These are phyloP conservation scores for Nebria ingens DNA, from an alignment of 1,140 invertebrate genomes.

Conservation along the genomic window DNA sequence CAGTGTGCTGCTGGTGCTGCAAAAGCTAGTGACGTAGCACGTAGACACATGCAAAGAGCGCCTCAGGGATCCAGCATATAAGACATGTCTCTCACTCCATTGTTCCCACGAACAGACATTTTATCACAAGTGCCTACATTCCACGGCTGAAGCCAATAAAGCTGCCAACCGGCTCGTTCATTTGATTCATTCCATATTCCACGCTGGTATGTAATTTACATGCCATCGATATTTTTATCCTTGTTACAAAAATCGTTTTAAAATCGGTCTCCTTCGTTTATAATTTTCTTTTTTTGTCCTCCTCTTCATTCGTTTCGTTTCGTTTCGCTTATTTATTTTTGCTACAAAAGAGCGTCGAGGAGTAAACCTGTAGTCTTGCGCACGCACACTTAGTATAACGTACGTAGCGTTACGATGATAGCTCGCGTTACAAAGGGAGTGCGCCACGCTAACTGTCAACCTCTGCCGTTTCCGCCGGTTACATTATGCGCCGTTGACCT, in stretches of 20 bases:
- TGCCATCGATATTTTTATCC: constrained; percentile 36
- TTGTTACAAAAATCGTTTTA: constrained; percentile 32
- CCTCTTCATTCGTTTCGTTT: too few species aligned
- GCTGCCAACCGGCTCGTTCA: constrained; percentile 28
- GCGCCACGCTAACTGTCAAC: background rate
- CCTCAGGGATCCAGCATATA: background rate
- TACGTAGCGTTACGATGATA: too few species aligned
- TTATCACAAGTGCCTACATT: constrained; percentile 26
- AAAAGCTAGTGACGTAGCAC: background rate
- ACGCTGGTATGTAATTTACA: constrained; percentile 31
- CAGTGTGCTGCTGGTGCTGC: background rate
- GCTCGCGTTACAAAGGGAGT: too few species aligned
- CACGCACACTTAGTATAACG: too few species aligned
- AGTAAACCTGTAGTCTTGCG: too few species aligned
- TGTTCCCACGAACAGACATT: constrained; percentile 31
- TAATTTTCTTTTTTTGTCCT: too few species aligned
- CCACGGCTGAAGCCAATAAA: constrained; percentile 31
- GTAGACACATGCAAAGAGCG: background rate
- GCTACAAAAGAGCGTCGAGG: background rate
- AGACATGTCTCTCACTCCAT: constrained; percentile 16
- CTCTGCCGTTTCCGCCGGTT: background rate
- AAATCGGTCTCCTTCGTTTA: too few species aligned
- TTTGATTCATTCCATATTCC: constrained; percentile 35
- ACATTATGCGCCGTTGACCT: background rate
- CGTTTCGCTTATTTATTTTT: too few species aligned